phyloP scores from a whole-genome alignment of 2,797 vertebrate genomes.

The Pogoniulus pusillus region DNA sequence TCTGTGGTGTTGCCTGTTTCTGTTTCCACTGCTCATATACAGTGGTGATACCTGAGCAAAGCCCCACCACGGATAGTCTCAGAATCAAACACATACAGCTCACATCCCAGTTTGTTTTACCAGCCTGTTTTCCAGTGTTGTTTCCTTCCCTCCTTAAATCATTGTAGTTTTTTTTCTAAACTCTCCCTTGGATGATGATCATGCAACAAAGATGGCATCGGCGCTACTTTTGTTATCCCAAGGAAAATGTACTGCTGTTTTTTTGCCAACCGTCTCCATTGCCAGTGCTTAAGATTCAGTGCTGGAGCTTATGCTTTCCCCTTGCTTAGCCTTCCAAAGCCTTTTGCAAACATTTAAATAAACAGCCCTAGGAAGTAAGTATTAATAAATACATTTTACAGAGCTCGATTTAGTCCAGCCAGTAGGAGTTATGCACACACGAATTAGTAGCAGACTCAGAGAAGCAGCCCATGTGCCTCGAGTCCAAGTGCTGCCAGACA shows the following conservation, averaged over 20 bases:
- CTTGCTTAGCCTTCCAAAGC: slow-evolving; percentile 66
- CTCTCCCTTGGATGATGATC: background rate
- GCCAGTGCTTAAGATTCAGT: slow-evolving; percentile 62
- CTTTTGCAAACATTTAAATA: slow-evolving; percentile 72
- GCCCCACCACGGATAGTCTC: background rate
- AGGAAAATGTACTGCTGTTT: slow-evolving; percentile 28
- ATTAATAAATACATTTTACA: slow-evolving; percentile 72
- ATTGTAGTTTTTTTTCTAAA: background rate
- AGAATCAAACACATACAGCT: background rate
- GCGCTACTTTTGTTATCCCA: slow-evolving; percentile 21
- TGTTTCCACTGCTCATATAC: background rate
- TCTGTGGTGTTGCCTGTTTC: background rate
- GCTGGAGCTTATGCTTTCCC: slow-evolving; percentile 21
- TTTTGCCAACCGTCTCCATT: slow-evolving; percentile 8
- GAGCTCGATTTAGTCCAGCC: slow-evolving; percentile 61
- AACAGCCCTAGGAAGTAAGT: slow-evolving; percentile 67
- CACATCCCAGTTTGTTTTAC: background rate
- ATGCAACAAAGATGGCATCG: background rate
- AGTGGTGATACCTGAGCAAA: background rate
- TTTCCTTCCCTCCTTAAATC: background rate
- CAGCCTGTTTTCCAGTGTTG: background rate
- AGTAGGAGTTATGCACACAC: slow-evolving; percentile 59
- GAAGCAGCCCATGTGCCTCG: slow-evolving; percentile 15
- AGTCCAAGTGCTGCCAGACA: slow-evolving; percentile 50
- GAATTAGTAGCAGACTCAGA: slow-evolving; percentile 61